A percentile compares a stretch with the other conserved stretches of the same genome.
These are phyloP conservation scores for Actenoides lindsayi DNA, from an alignment of 2,113 vertebrate species.

Conservation along the genomic window DNA sequence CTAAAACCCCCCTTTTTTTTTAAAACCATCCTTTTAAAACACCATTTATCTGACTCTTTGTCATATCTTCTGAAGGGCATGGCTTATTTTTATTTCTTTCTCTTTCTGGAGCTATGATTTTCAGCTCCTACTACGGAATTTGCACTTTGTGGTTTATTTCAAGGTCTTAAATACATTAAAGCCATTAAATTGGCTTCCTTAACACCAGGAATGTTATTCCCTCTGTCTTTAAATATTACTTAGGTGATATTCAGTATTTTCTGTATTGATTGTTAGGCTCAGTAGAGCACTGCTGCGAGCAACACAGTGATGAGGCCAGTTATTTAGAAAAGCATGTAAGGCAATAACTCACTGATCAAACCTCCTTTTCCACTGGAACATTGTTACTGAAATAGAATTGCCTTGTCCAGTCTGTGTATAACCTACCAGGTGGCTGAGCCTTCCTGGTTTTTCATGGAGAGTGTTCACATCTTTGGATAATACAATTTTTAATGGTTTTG, in stretches of 20 bases:
- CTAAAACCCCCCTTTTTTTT: neutral
- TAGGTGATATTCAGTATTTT: neutral
- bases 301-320: neutral
- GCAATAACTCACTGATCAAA: neutral
- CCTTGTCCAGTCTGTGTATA: neutral
- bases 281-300: fast-evolving
- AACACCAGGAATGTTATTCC: neutral
- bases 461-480: neutral
- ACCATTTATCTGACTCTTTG: neutral
- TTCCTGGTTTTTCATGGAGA: neutral
- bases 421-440: neutral
- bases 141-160: neutral
- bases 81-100: neutral
- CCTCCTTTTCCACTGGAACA: neutral
- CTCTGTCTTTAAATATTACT: neutral
- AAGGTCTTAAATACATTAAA: neutral
- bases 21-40: neutral
- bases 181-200: neutral
- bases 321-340: neutral
- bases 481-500: neutral
- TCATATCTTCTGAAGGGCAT: neutral
- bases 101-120: neutral
- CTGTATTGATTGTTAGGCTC: neutral
- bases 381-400: neutral
- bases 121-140: neutral